Evolutionary conservation across 2,113 vertebrate species (phyloP).

Genomic region (Oriolus oriolus): DNA sequence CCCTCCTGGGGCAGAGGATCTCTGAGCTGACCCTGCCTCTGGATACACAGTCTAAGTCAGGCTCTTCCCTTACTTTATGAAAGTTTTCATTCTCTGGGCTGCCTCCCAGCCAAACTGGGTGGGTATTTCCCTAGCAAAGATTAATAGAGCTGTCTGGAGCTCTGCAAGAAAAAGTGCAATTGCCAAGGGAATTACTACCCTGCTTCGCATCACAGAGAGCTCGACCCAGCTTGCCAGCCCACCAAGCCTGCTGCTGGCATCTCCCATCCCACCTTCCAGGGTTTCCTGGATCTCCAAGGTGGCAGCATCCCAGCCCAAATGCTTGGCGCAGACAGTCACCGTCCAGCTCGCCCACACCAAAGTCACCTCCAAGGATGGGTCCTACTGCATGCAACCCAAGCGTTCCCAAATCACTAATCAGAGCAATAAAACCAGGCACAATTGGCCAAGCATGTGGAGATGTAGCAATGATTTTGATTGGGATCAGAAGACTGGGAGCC

Average conservation of each 20-base stretch:
- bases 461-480: rapidly evolving
- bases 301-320: not conserved
- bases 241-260: not conserved
- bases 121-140: conserved; percentile 21
- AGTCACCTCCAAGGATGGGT: not conserved
- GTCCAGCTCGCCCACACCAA: rapidly evolving
- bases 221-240: not conserved
- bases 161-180: not conserved
- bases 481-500: not conserved
- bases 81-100: conserved; percentile 44
- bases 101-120: conserved; percentile 20
- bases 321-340: rapidly evolving
- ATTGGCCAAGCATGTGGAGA: not conserved
- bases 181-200: not conserved
- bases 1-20: not conserved
- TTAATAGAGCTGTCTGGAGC: conserved; percentile 30
- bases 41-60: not conserved
- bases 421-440: not conserved
- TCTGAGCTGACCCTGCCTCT: conserved; percentile 39
- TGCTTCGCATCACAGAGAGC: rapidly evolving
- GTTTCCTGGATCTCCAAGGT: not conserved
- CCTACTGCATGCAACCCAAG: not conserved
- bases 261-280: not conserved
- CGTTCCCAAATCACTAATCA: not conserved
- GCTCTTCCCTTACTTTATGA: conserved; percentile 5